Percentiles rank a stretch among this genome's conserved stretches.
Evolutionary conservation across 2,888 invertebrate species (phyloP).

Genomic region (Spatulosminthurus flaviceps): DNA sequence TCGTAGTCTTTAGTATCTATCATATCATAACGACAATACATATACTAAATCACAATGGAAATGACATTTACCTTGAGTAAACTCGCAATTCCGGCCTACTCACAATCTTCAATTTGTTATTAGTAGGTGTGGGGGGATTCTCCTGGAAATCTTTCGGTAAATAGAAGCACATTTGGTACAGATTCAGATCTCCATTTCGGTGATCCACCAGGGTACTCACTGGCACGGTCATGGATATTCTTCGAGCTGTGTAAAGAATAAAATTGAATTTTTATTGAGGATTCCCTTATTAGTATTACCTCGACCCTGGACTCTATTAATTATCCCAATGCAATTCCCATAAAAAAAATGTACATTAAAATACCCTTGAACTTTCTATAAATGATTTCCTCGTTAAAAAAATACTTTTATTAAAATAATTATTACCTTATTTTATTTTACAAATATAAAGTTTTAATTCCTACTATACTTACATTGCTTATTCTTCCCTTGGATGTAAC

Average conservation of each 20-base stretch:
- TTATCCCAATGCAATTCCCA: no score
- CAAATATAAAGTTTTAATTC: background rate
- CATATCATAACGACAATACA: no score
- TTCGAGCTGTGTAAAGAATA: conserved; percentile 48
- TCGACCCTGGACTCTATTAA: no score
- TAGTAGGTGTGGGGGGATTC: conserved; percentile 56
- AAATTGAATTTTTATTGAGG: background rate
- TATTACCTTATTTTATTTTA: background rate
- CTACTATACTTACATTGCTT: conserved; percentile 51
- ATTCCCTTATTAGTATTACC: no score
- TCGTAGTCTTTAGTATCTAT: no score
- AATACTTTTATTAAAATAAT: no score
- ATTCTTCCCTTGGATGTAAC: conserved; percentile 62
- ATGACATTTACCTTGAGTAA: conserved; percentile 57
- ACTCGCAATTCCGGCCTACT: conserved; percentile 59
- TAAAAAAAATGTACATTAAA: no score
- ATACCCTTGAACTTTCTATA: no score
- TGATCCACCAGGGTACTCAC: conserved; percentile 60
- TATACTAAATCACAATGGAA: no score
- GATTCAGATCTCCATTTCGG: conserved; percentile 60
- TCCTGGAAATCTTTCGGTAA: conserved; percentile 58
- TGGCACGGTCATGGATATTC: conserved; percentile 62
- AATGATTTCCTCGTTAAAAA: no score
- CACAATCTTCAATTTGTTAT: conserved; percentile 55
- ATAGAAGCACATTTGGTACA: conserved; percentile 62